A percentile compares a stretch with the other conserved stretches of the same genome.
These are phyloP conservation scores for Melospiza melodia DNA, from an alignment of 2,113 vertebrate genomes.

Conservation along the genomic window DNA sequence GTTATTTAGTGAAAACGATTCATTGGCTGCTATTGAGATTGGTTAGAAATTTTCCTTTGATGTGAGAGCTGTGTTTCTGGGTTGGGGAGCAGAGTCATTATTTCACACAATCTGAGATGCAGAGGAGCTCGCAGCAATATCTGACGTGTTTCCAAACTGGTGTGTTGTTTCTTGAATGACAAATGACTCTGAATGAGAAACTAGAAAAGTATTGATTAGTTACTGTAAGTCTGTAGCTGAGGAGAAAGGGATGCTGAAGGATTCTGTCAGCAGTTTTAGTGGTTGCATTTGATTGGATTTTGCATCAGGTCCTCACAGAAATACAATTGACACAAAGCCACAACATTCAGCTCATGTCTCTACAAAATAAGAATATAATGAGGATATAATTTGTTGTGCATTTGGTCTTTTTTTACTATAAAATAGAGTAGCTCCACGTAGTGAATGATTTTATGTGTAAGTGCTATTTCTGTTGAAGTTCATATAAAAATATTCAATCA, in stretches of 20 bases:
- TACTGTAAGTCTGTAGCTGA: neutral
- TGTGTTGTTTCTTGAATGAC: neutral
- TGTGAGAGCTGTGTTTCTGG: neutral
- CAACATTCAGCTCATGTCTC: neutral
- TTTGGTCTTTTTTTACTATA: neutral
- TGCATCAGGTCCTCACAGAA: neutral
- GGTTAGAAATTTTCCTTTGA: neutral
- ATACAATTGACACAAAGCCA: neutral
- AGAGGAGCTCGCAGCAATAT: neutral
- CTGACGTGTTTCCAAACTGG: neutral
- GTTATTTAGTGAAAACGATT: neutral
- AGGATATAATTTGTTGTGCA: neutral
- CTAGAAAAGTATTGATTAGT: neutral
- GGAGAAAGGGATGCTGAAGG: neutral
- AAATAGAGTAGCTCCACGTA: neutral
- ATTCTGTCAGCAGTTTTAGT: neutral
- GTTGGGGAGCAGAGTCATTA: neutral
- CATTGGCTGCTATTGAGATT: neutral
- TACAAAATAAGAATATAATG: neutral
- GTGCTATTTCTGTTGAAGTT: neutral
- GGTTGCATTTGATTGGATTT: neutral
- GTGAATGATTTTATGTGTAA: neutral
- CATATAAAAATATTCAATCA: neutral
- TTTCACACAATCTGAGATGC: neutral
- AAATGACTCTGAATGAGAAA: neutral